These are phyloP conservation scores for Channa maculata DNA, from an alignment of 2,113 vertebrate genomes.

Conservation along the genomic window DNA sequence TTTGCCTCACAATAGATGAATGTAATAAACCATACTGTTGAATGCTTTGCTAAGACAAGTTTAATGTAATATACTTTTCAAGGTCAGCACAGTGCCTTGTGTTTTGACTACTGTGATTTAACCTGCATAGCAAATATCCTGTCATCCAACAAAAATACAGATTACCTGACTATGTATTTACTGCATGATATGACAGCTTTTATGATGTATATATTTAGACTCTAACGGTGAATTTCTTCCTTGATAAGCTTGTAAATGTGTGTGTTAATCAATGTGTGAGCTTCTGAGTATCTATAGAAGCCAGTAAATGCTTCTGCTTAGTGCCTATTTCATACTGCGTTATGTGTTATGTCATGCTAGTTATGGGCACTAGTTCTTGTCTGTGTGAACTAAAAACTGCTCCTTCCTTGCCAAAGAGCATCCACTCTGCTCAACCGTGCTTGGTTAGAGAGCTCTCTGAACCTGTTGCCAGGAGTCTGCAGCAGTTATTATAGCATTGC, in stretches of 20 bases:
- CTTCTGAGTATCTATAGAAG: background rate
- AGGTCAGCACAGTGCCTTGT: constrained; percentile 5
- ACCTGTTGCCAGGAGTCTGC: constrained; percentile 49
- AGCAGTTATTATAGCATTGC: constrained; percentile 63
- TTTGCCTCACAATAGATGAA: constrained; percentile 10
- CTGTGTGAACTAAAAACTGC: constrained; percentile 14
- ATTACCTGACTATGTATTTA: constrained; percentile 22
- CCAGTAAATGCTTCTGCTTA: no score
- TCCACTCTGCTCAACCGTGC: constrained; percentile 47
- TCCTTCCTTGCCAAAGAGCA: constrained; percentile 47
- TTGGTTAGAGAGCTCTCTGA: constrained; percentile 55
- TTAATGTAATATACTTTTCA: constrained; percentile 17
- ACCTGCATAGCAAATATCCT: constrained; percentile 28
- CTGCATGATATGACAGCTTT: constrained; percentile 15
- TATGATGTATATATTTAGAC: constrained; percentile 7
- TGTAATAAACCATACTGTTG: constrained; percentile 6
- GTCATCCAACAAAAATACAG: constrained; percentile 4
- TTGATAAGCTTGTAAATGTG: constrained; percentile 10
- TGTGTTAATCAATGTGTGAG: background rate
- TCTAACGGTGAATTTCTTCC: background rate
- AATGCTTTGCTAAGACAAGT: background rate
- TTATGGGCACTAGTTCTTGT: constrained; percentile 18
- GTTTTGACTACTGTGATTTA: constrained; percentile 41
- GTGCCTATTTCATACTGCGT: no score
- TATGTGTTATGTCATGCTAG: background rate